phyloP scores from a whole-genome alignment of 1,140 invertebrate species.

The Asobara japonica region DNA sequence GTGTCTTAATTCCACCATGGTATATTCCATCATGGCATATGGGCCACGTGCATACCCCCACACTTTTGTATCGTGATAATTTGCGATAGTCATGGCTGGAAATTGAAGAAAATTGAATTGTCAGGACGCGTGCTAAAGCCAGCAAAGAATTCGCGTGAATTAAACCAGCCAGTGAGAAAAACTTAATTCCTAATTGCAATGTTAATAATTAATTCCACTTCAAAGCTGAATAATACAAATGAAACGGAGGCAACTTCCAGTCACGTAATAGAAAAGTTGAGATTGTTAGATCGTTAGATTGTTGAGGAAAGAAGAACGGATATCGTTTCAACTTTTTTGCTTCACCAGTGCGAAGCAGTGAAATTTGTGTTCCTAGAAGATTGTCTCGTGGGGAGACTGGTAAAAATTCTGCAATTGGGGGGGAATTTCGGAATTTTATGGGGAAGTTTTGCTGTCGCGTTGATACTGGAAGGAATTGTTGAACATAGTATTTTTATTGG shows the following conservation, averaged over 20 bases:
- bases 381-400: too few species aligned
- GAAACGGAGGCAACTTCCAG: neutral
- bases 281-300: too few species aligned
- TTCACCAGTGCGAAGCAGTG: too few species aligned
- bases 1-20: neutral
- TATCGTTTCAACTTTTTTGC: too few species aligned
- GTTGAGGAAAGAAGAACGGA: too few species aligned
- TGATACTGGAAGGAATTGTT: too few species aligned
- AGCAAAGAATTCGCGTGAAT: neutral
- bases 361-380: too few species aligned
- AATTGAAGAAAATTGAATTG: slow-evolving; percentile 32
- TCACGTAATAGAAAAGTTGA: neutral
- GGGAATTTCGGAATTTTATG: too few species aligned
- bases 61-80: neutral
- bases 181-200: neutral
- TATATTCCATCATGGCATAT: too few species aligned
- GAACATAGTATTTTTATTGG: too few species aligned
- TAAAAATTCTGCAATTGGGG: too few species aligned
- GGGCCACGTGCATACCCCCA: neutral
- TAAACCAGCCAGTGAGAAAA: slow-evolving; percentile 12
- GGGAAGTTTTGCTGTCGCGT: too few species aligned
- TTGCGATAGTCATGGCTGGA: slow-evolving; percentile 30
- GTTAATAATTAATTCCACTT: slow-evolving; percentile 4
- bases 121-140: slow-evolving; percentile 3
- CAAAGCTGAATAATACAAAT: neutral